A percentile compares a stretch with the other conserved stretches of the same genome.
Conservation (phyloP, 2,888 invertebrate genomes). For the Habroteleia sp. region DNA sequence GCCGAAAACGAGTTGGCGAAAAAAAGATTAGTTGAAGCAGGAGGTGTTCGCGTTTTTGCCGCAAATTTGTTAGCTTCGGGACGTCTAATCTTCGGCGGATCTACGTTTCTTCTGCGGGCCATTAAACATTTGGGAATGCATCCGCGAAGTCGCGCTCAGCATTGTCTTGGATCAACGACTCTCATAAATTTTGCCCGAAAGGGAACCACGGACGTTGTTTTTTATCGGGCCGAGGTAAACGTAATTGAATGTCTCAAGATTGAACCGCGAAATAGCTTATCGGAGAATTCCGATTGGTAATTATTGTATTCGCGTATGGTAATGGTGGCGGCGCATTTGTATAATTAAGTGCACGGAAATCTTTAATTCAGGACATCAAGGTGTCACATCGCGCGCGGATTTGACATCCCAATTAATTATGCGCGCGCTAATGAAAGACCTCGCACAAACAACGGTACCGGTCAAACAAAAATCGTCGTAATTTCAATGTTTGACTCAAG, state of each 20-base stretch:
- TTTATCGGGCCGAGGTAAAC: background rate
- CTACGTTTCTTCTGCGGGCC: constrained; percentile 18
- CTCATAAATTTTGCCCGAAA: too few relatives aligned
- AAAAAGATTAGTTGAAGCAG: too few relatives aligned
- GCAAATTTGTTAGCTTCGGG: constrained; percentile 38
- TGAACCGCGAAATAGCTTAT: background rate
- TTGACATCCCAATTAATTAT: constrained; percentile 45
- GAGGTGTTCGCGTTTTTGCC: constrained; percentile 19
- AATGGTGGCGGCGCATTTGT: constrained; percentile 26
- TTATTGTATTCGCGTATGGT: constrained; percentile 34
- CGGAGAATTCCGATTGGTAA: constrained; percentile 10
- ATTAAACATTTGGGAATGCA: constrained; percentile 40
- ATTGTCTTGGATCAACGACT: constrained; percentile 13
- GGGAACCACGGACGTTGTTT: background rate
- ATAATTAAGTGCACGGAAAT: constrained; percentile 25
- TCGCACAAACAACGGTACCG: constrained; percentile 12
- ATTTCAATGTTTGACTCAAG: constrained; percentile 44
- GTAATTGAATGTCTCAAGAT: background rate
- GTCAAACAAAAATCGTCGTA: constrained; percentile 41
- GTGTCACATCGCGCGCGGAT: constrained; percentile 25
- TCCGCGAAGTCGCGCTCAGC: constrained; percentile 9
- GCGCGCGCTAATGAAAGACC: constrained; percentile 29
- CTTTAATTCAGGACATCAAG: constrained; percentile 12
- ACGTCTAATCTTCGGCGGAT: constrained; percentile 31
- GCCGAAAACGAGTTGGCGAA: constrained; percentile 27